A percentile compares a stretch with the other conserved stretches of the same genome.
Conservation (phyloP, 2,797 vertebrate genomes). For the Melanotaenia boesemani region DNA sequence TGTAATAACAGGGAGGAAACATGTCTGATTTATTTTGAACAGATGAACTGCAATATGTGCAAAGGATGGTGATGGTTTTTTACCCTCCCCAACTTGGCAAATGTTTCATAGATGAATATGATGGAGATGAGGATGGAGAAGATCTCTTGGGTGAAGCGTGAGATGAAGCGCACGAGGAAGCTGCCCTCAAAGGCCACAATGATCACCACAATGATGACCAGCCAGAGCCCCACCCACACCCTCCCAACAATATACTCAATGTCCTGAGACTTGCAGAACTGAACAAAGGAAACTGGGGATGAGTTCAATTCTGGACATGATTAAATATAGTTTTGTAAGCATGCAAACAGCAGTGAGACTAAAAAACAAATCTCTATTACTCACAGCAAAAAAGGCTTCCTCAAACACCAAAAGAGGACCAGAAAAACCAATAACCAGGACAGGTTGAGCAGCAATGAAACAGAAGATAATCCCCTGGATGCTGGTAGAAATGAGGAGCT, state of each 20-base stretch:
- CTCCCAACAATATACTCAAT: constrained; percentile 94
- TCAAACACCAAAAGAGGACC: constrained; percentile 98
- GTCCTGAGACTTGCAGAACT: constrained; percentile 88
- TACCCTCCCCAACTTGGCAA: constrained; percentile 91
- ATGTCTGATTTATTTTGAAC: not conserved
- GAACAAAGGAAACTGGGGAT: constrained; percentile 21
- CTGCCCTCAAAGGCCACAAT: constrained; percentile 95
- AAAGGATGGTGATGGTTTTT: constrained; percentile 15
- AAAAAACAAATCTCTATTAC: constrained; percentile 25
- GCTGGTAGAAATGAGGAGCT: constrained; percentile 93
- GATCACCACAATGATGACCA: constrained; percentile 90
- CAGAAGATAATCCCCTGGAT: constrained; percentile 92
- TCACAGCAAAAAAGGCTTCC: constrained; percentile 91
- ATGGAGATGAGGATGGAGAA: constrained; percentile 99
- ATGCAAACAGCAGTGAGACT: not conserved
- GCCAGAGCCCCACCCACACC: constrained; percentile 96
- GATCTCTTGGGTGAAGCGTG: constrained; percentile 98
- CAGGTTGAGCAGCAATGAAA: constrained; percentile 91
- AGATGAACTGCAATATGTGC: not conserved
- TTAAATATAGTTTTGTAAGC: not conserved
- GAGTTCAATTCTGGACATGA: constrained; percentile 4
- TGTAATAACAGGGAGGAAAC: not conserved
- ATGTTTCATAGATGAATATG: constrained; percentile 99
- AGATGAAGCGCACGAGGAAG: constrained; percentile 95
- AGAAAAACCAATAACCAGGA: constrained; percentile 95